phyloP scores from a whole-genome alignment of 2,888 invertebrate genomes.

The Apamea monoglypha region DNA sequence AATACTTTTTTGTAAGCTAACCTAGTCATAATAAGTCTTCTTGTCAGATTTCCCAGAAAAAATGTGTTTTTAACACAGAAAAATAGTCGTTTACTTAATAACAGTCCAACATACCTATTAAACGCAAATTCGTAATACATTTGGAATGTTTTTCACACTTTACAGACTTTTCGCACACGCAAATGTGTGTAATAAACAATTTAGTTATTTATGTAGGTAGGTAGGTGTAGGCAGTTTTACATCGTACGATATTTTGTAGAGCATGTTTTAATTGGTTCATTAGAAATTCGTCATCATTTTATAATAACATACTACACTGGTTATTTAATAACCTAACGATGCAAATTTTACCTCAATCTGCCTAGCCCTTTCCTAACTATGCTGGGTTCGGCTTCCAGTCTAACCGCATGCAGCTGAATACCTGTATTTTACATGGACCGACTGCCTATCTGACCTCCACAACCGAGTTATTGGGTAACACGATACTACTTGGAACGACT shows the following conservation, averaged over 20 bases:
- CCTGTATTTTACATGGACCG: not conserved
- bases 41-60: conserved; percentile 9
- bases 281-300: conserved; percentile 17
- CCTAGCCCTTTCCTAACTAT: not conserved
- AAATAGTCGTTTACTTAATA: not conserved
- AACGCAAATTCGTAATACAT: conserved; percentile 12
- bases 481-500: not conserved
- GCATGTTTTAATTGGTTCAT: not conserved
- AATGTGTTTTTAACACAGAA: conserved; percentile 13
- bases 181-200: conserved; percentile 26
- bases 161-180: not conserved
- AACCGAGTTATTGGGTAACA: not conserved
- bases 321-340: not conserved
- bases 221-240: not conserved
- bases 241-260: conserved; percentile 25
- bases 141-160: not conserved
- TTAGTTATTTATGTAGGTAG: not conserved
- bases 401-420: not conserved
- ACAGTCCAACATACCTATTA: not conserved
- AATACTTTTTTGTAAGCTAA: not conserved
- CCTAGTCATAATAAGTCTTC: not conserved
- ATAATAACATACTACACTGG: not conserved
- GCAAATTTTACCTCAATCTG: not conserved
- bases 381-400: not conserved
- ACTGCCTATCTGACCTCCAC: not conserved